These are phyloP conservation scores for Panthera uncia DNA, from an alignment of 2,113 vertebrate species.

Conservation along the genomic window DNA sequence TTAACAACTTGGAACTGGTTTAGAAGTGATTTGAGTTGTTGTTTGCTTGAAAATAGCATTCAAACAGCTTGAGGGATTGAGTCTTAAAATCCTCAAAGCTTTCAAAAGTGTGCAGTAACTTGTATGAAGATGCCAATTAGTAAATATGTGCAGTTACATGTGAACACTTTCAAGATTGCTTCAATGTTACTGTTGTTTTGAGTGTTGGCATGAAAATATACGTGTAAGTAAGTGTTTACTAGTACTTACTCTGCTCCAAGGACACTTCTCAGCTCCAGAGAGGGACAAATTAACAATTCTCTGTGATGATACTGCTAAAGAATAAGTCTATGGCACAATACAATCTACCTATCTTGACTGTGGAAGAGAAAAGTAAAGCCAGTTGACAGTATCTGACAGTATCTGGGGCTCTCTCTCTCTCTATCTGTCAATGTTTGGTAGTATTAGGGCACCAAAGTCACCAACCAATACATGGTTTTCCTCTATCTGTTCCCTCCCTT, in stretches of 20 bases:
- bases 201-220: neutral
- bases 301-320: neutral
- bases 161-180: neutral
- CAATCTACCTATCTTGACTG: neutral
- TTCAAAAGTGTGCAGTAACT: neutral
- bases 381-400: neutral
- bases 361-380: neutral
- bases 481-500: neutral
- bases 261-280: neutral
- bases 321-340: neutral
- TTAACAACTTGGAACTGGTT: conserved; percentile 9
- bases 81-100: neutral
- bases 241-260: neutral
- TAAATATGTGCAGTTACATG: neutral
- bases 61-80: neutral
- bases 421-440: neutral
- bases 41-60: conserved; percentile 23
- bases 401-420: neutral
- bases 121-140: neutral
- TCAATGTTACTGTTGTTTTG: neutral
- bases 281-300: neutral
- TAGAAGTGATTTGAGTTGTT: neutral
- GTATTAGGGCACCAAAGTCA: neutral
- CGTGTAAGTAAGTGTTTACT: neutral
- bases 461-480: neutral